Conservation (phyloP, 2,888 invertebrate genomes). For the Adelphocoris suturalis region DNA sequence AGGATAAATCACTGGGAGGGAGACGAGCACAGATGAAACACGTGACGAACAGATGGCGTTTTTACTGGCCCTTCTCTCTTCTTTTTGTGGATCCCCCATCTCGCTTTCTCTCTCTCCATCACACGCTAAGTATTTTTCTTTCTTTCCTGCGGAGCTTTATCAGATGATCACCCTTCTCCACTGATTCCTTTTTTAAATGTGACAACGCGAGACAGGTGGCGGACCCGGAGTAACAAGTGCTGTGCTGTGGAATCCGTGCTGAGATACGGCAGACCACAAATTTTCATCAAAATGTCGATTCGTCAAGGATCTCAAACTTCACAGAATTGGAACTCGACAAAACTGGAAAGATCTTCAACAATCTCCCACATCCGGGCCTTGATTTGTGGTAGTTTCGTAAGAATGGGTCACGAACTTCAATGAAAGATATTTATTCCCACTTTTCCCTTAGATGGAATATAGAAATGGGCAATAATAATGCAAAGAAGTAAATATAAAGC, state of each 20-base stretch:
- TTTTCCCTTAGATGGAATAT: too few relatives aligned
- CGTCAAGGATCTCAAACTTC: too few relatives aligned
- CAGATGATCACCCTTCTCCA: conserved; percentile 26
- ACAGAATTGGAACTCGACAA: too few relatives aligned
- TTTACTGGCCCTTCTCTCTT: conserved; percentile 10
- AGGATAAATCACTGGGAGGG: conserved; percentile 51
- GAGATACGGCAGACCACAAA: background rate
- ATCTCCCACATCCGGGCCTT: too few relatives aligned
- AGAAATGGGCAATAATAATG: too few relatives aligned
- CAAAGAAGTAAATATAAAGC: too few relatives aligned
- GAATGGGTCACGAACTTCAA: too few relatives aligned
- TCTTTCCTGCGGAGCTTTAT: conserved; percentile 23
- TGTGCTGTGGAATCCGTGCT: background rate
- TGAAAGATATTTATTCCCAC: too few relatives aligned
- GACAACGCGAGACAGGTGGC: conserved; percentile 34
- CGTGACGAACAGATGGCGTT: conserved; percentile 53
- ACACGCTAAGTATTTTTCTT: conserved; percentile 22
- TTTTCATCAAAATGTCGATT: too few relatives aligned
- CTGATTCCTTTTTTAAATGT: background rate
- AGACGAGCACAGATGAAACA: conserved; percentile 40
- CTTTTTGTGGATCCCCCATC: background rate
- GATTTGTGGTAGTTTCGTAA: too few relatives aligned
- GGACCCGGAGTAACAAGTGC: background rate
- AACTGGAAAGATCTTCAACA: too few relatives aligned
- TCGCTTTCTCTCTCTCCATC: background rate